Base-by-base conservation (phyloP, 2,888 invertebrate genomes). In the Mythimna impura region DNA sequence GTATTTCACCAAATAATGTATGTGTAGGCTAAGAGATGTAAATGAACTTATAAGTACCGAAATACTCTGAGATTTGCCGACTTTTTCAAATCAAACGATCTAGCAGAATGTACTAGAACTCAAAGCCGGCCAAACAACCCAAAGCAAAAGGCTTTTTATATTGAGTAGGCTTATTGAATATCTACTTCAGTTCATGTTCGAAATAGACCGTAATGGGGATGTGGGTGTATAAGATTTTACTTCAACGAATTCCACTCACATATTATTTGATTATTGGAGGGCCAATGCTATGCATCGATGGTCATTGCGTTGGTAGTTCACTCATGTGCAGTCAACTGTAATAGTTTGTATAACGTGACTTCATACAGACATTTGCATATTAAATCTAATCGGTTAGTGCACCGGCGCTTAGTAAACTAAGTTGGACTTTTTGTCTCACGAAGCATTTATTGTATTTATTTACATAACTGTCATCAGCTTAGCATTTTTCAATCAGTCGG, bases 1-100 rank as follows among this genome's bases (percentile, higher is more conserved):
- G 47, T 40, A 66, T 79, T 73, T 64, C 22, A 64, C 66, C 34
- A 58, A 14, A 20, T 55, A 43, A 63, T 17, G 40, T 55, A 43
- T 62, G 30, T 57, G 17, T 50, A n/a, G 12, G 36, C 3, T 47
- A 34, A n/a, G 14, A 30, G 2, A 30, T 43, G 14, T 72, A 30
- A 54, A 30, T 66, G 14, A 12, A 47, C 57, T 57, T 22, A n/a
- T 43, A 54, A n/a, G 20, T 22, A 34, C 8, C 60, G 60, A 25
- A 40, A 73, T 40, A 7, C 14, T 34, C 55, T 2, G 20, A 22
- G 8, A 22, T 40, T 57, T 47, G 47, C 7, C 20, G 3, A 8
- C 0, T 30, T 47, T 62, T 63, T 54, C 0, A 6, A 8, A 75
- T 14, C n/a, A 9, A 12, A 61, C 22, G 17, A n/a, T 30, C 7